Percentiles rank a stretch among this genome's conserved stretches.
Evolutionary conservation across 2,113 vertebrate genomes (phyloP).

Genomic region (Xenopus borealis): DNA sequence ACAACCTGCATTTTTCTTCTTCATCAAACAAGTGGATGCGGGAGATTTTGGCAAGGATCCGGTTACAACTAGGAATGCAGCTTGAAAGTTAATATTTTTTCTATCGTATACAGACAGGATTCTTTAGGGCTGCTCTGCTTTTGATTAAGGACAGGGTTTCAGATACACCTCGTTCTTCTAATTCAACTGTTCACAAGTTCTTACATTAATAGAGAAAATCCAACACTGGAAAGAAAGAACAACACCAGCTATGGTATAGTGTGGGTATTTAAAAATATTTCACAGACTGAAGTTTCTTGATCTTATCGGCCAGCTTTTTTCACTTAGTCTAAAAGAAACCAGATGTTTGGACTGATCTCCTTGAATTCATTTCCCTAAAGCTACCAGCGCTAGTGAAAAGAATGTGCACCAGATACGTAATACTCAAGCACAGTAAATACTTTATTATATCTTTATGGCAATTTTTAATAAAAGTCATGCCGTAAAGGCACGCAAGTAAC

Average conservation of each 20-base stretch:
- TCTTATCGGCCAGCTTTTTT: not conserved
- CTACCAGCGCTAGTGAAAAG: not conserved
- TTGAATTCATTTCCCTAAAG: constrained; percentile 1
- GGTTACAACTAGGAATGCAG: not conserved
- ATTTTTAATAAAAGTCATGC: too few relatives aligned
- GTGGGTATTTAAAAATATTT: not conserved
- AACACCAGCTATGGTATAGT: not conserved
- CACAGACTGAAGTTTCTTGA: not conserved
- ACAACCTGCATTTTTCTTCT: constrained; percentile 5
- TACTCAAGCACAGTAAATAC: not conserved
- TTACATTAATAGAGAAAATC: not conserved
- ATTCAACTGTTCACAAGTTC: not conserved
- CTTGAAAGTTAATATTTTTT: constrained; percentile 3
- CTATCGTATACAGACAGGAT: not conserved
- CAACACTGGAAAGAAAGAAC: not conserved
- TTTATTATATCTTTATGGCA: too few relatives aligned
- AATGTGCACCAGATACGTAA: not conserved
- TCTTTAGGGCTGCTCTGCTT: not conserved
- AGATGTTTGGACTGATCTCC: constrained; percentile 1
- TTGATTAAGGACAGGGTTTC: not conserved
- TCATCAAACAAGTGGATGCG: not conserved
- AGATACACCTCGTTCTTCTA: not conserved
- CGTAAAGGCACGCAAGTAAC: too few relatives aligned
- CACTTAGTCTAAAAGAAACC: constrained; percentile 5
- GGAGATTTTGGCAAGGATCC: constrained; percentile 1